Evolutionary conservation across 2,888 invertebrate genomes (phyloP).

Genomic region (Lamellibrachia columna): DNA sequence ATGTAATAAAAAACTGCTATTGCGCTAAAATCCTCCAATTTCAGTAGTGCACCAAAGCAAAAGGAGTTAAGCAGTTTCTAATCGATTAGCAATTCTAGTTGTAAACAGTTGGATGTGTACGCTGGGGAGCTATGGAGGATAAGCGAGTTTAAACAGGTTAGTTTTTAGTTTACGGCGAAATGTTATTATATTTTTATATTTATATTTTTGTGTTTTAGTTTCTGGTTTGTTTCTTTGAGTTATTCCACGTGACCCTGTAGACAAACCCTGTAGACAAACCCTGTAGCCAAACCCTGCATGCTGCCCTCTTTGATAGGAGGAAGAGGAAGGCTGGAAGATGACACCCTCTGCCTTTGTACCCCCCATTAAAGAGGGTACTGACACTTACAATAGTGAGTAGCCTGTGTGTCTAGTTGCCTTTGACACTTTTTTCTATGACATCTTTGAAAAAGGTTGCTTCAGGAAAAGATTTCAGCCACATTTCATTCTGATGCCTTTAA

Average conservation of each 20-base stretch:
- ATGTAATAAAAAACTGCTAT: too few species aligned
- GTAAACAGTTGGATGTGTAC: too few species aligned
- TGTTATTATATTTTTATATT: too few species aligned
- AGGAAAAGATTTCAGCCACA: background rate
- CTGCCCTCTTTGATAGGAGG: conserved; percentile 50
- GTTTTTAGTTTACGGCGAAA: too few species aligned
- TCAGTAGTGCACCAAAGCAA: too few species aligned
- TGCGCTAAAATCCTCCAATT: too few species aligned
- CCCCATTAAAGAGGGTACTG: conserved; percentile 58
- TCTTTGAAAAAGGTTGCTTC: background rate
- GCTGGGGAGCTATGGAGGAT: too few species aligned
- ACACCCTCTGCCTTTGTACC: conserved; percentile 63
- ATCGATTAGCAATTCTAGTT: too few species aligned
- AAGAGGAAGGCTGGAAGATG: conserved; percentile 67
- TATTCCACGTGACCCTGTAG: background rate
- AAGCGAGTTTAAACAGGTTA: too few species aligned
- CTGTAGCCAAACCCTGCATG: background rate
- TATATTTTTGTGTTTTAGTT: too few species aligned
- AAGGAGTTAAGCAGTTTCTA: too few species aligned
- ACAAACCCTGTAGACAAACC: background rate
- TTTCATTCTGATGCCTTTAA: background rate
- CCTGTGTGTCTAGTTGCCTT: background rate
- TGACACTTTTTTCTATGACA: background rate
- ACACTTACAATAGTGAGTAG: conserved; percentile 56
- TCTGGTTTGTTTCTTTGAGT: too few species aligned